Conservation (phyloP, 2,113 vertebrate genomes). For the Tachycineta bicolor region DNA sequence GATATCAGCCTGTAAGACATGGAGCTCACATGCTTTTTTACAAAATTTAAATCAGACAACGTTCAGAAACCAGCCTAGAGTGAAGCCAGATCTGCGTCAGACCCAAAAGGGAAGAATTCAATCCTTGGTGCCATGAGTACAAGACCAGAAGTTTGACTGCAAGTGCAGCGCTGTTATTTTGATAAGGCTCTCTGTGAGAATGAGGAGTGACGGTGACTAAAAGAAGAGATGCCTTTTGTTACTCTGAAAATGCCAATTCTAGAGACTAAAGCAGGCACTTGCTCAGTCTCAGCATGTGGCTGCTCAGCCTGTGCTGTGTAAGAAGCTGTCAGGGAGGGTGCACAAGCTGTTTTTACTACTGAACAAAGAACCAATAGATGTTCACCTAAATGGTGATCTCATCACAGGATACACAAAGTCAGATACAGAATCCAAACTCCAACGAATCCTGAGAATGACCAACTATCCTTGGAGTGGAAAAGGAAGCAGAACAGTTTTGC, state of each 20-base stretch:
- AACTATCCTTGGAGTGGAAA: neutral
- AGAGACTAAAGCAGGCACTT: neutral
- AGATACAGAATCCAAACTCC: neutral
- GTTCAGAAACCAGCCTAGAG: neutral
- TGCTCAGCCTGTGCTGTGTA: neutral
- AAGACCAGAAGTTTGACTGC: neutral
- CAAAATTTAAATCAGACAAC: neutral
- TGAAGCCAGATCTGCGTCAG: neutral
- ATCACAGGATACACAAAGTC: neutral
- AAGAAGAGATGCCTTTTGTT: neutral
- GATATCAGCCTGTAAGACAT: neutral
- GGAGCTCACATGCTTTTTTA: accelerated
- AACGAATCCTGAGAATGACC: neutral
- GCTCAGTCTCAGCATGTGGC: neutral
- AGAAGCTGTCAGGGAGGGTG: neutral
- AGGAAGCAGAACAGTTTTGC: neutral
- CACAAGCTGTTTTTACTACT: neutral
- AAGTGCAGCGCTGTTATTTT: neutral
- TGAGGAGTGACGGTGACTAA: neutral
- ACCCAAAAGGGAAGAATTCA: neutral
- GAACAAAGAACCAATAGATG: neutral
- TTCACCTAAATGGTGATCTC: neutral
- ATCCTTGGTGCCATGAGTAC: neutral
- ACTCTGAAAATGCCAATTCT: neutral
- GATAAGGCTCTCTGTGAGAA: neutral